These are phyloP conservation scores for Leistus spinibarbis DNA, from an alignment of 2,888 invertebrate genomes.

Conservation along the genomic window DNA sequence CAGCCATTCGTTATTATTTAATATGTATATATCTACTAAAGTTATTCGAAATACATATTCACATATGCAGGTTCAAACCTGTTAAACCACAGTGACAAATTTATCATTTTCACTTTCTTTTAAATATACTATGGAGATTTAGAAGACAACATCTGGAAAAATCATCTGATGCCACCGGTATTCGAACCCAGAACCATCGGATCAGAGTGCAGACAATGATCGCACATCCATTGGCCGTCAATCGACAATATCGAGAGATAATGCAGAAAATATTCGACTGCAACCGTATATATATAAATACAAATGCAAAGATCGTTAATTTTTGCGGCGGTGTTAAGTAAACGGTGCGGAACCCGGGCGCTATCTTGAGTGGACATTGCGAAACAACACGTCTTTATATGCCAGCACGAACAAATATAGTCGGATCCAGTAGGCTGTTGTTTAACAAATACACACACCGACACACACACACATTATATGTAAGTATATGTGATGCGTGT, in stretches of 20 bases:
- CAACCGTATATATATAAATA: not conserved
- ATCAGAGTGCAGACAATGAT: not conserved
- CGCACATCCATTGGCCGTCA: not conserved
- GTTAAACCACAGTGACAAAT: too few species aligned
- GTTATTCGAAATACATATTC: not conserved
- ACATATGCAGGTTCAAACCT: not conserved
- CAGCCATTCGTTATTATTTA: not conserved
- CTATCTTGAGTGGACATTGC: not conserved
- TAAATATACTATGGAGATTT: too few species aligned
- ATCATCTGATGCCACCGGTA: too few species aligned
- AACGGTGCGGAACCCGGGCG: slow-evolving; percentile 3
- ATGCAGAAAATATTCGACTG: not conserved
- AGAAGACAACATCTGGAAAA: too few species aligned
- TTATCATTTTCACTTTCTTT: too few species aligned
- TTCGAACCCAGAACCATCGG: too few species aligned
- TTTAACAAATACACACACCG: not conserved
- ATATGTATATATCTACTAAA: not conserved
- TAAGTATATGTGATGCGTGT: not conserved
- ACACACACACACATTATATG: not conserved
- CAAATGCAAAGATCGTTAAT: slow-evolving; percentile 25
- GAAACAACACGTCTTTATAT: slow-evolving; percentile 11
- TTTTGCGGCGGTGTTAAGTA: not conserved
- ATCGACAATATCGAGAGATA: not conserved
- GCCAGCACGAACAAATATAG: not conserved
- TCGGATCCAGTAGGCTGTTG: slow-evolving; percentile 1